Evolutionary conservation across 2,888 invertebrate species (phyloP), one percentile per base, ranked within the genome.

Genomic region (Pherbina coryleti): DNA sequence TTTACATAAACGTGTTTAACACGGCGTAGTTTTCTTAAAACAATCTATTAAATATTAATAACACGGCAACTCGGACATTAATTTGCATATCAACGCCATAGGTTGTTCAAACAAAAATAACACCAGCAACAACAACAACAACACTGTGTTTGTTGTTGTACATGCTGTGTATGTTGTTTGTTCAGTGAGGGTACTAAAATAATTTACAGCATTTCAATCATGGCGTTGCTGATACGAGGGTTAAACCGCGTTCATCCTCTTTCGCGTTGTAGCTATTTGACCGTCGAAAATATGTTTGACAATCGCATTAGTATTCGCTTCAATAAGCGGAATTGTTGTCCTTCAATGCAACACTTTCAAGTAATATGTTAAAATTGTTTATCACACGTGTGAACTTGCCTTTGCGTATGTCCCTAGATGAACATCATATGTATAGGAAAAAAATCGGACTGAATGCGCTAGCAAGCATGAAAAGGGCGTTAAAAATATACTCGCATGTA

Each of bases 271-370:
- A 84, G 75, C 81, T 79, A 85, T 82, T 84, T 83, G 83, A 86
- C 83, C 85, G 84, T 86, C 84, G 7, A 44, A 85, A 85, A 85
- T 85, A 85, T 85, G 85, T 85, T 85, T 84, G 82, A 82, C 84
- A 83, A 85, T 84, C 84, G 80, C 80, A 85, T 85, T 84, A 84
- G 76, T 49, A 69, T 77, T 80, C 79, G 81, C 78, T 80, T 82
- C 82, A 81, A 79, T 75, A 75, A 80, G 53, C 62, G 37, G 55
- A 62, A 70, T 14, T 11, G 49, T 14, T 11, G 49, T 19, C 71
- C 71, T 37, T 57, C 9, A 22, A 62, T 31, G 28, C 49, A 2
- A 31, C 17, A 31, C 4, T 17, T 8, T 11, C 25, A 19, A 8
- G 22, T 14, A 60, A 19, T 22, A 22, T n/a, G 11, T 28, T 60